Evolutionary conservation across 1,140 invertebrate genomes (phyloP).

Genomic region (Lordiphosa clarofinis): DNA sequence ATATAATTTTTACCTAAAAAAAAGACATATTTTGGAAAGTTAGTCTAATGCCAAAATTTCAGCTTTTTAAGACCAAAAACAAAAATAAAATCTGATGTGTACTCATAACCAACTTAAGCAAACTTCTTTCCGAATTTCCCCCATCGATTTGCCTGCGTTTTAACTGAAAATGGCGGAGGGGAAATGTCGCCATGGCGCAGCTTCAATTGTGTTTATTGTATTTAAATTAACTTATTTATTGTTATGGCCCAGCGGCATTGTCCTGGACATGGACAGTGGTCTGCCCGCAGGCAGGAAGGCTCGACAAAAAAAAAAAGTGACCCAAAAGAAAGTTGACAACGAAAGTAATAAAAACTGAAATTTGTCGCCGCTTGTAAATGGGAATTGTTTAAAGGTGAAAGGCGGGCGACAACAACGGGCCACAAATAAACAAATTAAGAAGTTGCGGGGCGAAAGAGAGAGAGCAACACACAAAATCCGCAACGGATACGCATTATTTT

Average conservation of each 20-base stretch:
- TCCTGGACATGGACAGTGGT: slow-evolving; percentile 26
- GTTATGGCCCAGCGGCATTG: slow-evolving; percentile 40
- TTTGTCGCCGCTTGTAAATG: slow-evolving; percentile 76
- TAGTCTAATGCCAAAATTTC: no score
- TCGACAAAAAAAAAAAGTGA: slow-evolving; percentile 23
- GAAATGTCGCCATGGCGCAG: slow-evolving; percentile 10
- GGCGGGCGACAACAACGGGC: slow-evolving; percentile 30
- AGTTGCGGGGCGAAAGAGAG: slow-evolving; percentile 17
- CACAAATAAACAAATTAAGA: slow-evolving; percentile 75
- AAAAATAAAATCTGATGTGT: no score
- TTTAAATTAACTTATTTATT: slow-evolving; percentile 78
- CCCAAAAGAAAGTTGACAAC: slow-evolving; percentile 58
- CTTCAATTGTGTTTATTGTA: slow-evolving; percentile 73
- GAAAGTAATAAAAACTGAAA: slow-evolving; percentile 72
- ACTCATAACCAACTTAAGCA: no score
- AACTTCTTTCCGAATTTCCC: no score
- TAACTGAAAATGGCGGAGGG: not conserved
- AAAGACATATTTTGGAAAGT: no score
- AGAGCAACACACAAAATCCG: slow-evolving; percentile 41
- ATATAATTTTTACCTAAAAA: no score
- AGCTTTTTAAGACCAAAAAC: no score
- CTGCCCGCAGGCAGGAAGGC: not conserved
- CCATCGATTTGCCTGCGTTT: no score
- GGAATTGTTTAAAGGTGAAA: slow-evolving; percentile 74
- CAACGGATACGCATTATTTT: slow-evolving; percentile 70